A percentile compares a stretch with the other conserved stretches of the same genome.
Evolutionary conservation across 2,888 invertebrate species (phyloP).

Genomic region (Stenoptilia bipunctidactyla): DNA sequence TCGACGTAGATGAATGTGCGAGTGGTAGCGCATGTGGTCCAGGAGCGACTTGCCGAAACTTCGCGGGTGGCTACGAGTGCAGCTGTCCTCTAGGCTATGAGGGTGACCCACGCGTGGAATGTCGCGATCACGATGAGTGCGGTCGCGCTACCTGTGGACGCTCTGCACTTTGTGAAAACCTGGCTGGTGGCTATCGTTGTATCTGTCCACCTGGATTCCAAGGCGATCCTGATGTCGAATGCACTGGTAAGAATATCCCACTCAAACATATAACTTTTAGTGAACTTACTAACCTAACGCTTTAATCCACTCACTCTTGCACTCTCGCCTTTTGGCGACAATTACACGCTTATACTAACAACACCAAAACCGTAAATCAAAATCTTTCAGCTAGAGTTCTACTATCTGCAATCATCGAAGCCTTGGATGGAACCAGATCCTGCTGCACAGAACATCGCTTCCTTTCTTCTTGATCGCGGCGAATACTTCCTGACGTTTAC

Average conservation of each 20-base stretch:
- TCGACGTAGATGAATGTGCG: conserved; percentile 87
- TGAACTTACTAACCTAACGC: not conserved
- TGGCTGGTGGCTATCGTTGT: conserved; percentile 84
- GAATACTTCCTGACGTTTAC: too few relatives aligned
- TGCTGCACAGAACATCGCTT: too few relatives aligned
- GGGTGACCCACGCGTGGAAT: conserved; percentile 82
- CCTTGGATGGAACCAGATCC: too few relatives aligned
- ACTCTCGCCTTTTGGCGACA: conserved; percentile 62
- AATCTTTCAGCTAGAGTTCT: too few relatives aligned
- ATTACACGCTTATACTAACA: conserved; percentile 62
- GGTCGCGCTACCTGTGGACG: conserved; percentile 81
- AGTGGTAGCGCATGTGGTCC: conserved; percentile 80
- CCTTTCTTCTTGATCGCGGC: too few relatives aligned
- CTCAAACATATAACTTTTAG: not conserved
- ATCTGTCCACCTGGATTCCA: conserved; percentile 85
- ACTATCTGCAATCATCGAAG: too few relatives aligned
- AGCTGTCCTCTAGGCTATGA: conserved; percentile 86
- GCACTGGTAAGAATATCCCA: conserved; percentile 75
- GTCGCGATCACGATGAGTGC: conserved; percentile 83
- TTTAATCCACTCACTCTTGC: not conserved
- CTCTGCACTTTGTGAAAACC: conserved; percentile 83
- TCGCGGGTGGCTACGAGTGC: conserved; percentile 85
- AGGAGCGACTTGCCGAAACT: conserved; percentile 84
- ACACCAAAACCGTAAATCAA: conserved; percentile 18
- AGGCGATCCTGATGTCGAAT: conserved; percentile 82